These are phyloP conservation scores for Leptopilina clavipes DNA, from an alignment of 1,140 invertebrate genomes.

Conservation along the genomic window DNA sequence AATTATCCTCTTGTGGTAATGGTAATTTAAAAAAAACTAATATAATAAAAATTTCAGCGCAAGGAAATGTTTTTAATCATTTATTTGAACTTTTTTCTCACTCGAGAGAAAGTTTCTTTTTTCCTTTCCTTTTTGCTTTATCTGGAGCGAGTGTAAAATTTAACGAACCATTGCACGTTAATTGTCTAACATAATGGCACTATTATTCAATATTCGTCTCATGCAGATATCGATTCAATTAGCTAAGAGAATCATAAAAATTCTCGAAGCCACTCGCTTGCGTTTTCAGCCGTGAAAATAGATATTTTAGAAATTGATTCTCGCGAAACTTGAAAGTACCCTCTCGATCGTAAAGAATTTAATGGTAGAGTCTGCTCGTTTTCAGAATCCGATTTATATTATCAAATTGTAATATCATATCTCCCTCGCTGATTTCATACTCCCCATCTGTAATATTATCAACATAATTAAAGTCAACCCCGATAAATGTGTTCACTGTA, in stretches of 20 bases:
- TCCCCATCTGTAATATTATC: not conserved
- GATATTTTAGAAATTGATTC: conserved; percentile 26
- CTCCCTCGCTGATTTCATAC: not conserved
- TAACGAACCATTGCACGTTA: conserved; percentile 63
- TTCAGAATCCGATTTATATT: conserved; percentile 28
- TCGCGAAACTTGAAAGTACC: not conserved
- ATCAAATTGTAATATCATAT: conserved; percentile 4
- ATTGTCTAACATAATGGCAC: conserved; percentile 55
- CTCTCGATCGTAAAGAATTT: conserved; percentile 18
- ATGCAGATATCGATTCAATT: conserved; percentile 68
- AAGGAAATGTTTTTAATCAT: no score
- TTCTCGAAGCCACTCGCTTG: conserved; percentile 43
- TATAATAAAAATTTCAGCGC: no score
- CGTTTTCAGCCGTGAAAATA: conserved; percentile 35
- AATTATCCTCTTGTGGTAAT: no score
- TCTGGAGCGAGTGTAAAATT: conserved; percentile 43
- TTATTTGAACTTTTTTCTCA: no score
- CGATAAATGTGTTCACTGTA: no score
- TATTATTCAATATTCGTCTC: conserved; percentile 64
- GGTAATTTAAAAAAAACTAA: no score
- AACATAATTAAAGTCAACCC: no score
- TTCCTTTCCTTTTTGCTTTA: no score
- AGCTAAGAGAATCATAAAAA: conserved; percentile 67
- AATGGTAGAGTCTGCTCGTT: conserved; percentile 11
- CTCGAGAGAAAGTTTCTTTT: no score